Base-by-base conservation (phyloP, 2,797 vertebrate genomes). In the Poecilia picta region DNA sequence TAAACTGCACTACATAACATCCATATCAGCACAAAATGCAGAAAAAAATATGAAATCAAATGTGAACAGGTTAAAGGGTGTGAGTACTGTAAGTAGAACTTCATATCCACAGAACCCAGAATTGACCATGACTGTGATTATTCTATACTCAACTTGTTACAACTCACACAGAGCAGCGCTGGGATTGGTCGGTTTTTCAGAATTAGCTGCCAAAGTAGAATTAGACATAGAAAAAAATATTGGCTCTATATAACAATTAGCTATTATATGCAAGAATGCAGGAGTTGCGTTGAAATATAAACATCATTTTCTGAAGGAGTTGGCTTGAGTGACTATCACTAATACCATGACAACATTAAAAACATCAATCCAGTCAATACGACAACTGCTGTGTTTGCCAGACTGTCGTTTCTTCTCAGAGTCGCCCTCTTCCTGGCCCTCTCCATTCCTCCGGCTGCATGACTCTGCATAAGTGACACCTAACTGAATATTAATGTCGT, bases 401-500 rank as follows among this genome's bases (percentile, higher is more conserved):
- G 45, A 83, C 84, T 74, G 25, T 73, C 83, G 80, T 80, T 78
- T 87, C 78, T 83, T 79, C 82, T 85, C 76, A 75, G 79, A 88
- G 82, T 83, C 72, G 88, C 83, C 89, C 87, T 85, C 90, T 93
- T 82, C 53, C 85, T 87, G 87, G 86, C 84, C 77, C 85, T 89
- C 87, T 85, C 70, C 92, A 91, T 93, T 89, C 85, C 87, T 91
- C 85, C 84, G 86, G 88, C 86, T 82, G 91, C 93, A 92, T 93
- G 93, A 94, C 93, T 96, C 93, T 95, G 94, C 93, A 95, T 94
- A 92, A 93, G 91, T 82, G 86, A 93, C 87, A 88, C 87, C 89
- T 94, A 95, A 95, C 95, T 95, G 94, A 96, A 95, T 96, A 95
- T 96, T 94, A 96, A 96, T 95, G 92, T 79, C 70, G 87, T 88